Evolutionary conservation across 2,888 invertebrate species (phyloP).

Genomic region (Caenorhabditis sp.): DNA sequence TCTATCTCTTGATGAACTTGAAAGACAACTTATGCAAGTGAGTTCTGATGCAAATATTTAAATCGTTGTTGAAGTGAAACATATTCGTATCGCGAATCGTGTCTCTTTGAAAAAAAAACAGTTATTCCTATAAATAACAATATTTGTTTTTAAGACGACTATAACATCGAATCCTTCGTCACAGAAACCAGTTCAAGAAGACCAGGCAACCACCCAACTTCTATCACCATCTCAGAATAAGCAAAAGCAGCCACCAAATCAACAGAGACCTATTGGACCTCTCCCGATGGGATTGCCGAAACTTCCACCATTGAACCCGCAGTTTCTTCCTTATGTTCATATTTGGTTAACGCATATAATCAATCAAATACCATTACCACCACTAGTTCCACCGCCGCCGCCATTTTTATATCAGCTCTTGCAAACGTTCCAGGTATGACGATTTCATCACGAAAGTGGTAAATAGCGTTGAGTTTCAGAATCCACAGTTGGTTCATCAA

Average conservation of each 20-base stretch:
- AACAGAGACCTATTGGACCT: neutral
- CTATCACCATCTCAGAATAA: neutral
- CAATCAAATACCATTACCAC: slow-evolving; percentile 37
- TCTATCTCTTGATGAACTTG: slow-evolving; percentile 33
- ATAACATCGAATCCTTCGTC: neutral
- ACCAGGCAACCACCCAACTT: neutral
- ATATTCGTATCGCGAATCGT: too few relatives aligned
- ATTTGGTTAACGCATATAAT: slow-evolving; percentile 45
- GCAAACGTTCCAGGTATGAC: slow-evolving; percentile 35
- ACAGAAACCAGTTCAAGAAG: neutral
- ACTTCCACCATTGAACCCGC: slow-evolving; percentile 47
- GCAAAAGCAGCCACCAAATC: neutral
- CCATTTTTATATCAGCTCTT: slow-evolving; percentile 42
- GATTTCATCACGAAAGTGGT: neutral
- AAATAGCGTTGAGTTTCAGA: slow-evolving; percentile 10
- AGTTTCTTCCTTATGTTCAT: slow-evolving; percentile 44
- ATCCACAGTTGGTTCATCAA: slow-evolving; percentile 28
- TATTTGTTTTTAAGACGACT: neutral
- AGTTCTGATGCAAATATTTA: neutral
- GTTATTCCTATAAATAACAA: too few relatives aligned
- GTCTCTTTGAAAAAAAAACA: too few relatives aligned
- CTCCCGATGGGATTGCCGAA: slow-evolving; percentile 16
- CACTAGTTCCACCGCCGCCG: slow-evolving; percentile 48
- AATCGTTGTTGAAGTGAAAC: too few relatives aligned
- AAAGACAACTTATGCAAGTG: slow-evolving; percentile 17